Evolutionary conservation across 1,140 invertebrate genomes (phyloP).

Genomic region (Philopotamus ludificatus): DNA sequence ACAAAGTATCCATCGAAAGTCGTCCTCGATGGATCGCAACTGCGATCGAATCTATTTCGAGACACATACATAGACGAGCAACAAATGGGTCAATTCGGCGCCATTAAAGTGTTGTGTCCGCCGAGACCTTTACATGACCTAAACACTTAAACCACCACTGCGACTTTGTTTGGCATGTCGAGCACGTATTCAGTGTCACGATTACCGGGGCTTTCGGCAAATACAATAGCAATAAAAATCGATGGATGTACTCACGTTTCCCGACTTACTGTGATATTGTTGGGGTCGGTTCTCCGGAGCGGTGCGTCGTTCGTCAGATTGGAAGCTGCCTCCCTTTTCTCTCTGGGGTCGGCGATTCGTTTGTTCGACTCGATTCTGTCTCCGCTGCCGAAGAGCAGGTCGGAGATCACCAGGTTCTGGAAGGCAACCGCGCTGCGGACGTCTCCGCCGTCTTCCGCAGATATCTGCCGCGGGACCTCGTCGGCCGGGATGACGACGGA

Average conservation of each 20-base stretch:
- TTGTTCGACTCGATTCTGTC: neutral
- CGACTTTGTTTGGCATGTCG: too few relatives aligned
- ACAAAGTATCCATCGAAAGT: too few relatives aligned
- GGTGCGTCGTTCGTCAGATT: conserved; percentile 1
- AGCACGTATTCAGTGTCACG: too few relatives aligned
- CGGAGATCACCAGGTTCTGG: neutral
- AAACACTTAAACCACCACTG: neutral
- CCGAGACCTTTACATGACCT: neutral
- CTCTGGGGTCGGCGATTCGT: conserved; percentile 1
- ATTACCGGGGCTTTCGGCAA: too few relatives aligned
- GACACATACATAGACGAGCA: neutral
- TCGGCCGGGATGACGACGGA: conserved; percentile 28
- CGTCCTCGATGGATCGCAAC: too few relatives aligned
- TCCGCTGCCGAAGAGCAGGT: neutral
- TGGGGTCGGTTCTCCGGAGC: neutral
- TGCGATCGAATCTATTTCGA: conserved; percentile 1
- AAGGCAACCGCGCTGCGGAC: neutral
- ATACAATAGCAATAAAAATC: neutral
- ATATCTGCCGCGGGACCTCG: conserved; percentile 1
- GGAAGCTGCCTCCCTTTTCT: conserved; percentile 6
- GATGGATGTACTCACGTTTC: conserved; percentile 2
- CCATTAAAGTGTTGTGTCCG: neutral
- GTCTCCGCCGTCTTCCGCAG: neutral
- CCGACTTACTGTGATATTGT: neutral
- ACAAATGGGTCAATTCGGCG: conserved; percentile 22